These are phyloP conservation scores for Maylandia zebra DNA, from an alignment of 2,113 vertebrate species.

Conservation along the genomic window DNA sequence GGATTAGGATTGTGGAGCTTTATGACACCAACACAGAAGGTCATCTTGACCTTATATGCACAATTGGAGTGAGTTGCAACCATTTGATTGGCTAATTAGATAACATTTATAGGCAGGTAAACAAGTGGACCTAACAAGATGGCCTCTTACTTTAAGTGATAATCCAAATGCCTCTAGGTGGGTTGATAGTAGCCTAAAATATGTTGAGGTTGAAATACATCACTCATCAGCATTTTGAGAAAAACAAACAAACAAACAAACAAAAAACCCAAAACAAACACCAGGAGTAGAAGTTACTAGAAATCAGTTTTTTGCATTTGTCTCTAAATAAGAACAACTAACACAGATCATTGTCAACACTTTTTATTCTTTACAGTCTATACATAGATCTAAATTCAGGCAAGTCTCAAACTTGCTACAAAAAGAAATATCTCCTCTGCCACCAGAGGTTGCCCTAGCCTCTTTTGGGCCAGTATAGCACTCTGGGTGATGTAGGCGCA, in stretches of 20 bases:
- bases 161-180: not conserved
- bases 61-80: not conserved
- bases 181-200: not conserved
- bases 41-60: not conserved
- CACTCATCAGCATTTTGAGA: not conserved
- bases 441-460: constrained; percentile 44
- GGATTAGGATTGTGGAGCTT: not conserved
- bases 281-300: not conserved
- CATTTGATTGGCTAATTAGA: not conserved
- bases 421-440: constrained; percentile 47
- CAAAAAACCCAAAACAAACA: accelerated
- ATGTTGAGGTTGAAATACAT: not conserved
- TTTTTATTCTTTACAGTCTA: constrained; percentile 69
- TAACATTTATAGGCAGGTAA: not conserved
- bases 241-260: not conserved
- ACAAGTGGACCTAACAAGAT: not conserved
- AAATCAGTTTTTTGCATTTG: not conserved
- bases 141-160: not conserved
- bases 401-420: constrained; percentile 66
- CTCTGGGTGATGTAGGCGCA: constrained; percentile 67
- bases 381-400: constrained; percentile 58
- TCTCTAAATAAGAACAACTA: not conserved
- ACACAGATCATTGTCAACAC: constrained; percentile 10
- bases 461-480: constrained; percentile 52
- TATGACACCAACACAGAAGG: not conserved